Evolutionary conservation across 1,140 invertebrate species (phyloP).

Genomic region (Proctacanthus coquilletti): DNA sequence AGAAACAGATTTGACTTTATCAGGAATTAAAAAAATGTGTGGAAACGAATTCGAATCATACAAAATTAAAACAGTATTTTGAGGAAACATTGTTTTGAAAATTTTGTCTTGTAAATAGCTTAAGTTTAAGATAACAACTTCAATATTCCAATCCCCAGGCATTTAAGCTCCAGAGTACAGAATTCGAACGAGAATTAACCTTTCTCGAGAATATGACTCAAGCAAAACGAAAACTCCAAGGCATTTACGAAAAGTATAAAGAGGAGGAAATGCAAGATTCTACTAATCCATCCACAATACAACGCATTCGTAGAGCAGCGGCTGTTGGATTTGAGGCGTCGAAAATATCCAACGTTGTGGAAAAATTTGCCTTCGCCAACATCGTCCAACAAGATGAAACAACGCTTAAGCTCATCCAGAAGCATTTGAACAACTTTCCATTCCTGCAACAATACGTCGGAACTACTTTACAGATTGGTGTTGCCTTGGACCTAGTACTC

Average conservation of each 20-base stretch:
- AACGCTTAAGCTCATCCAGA: slow-evolving; percentile 12
- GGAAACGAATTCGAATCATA: too few relatives aligned
- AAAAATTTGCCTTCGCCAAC: slow-evolving; percentile 26
- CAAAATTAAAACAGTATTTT: too few relatives aligned
- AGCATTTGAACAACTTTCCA: slow-evolving; percentile 13
- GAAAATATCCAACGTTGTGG: slow-evolving; percentile 24
- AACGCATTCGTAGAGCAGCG: slow-evolving; percentile 22
- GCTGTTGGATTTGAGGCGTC: slow-evolving; percentile 20
- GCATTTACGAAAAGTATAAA: slow-evolving; percentile 19
- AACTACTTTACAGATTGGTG: slow-evolving; percentile 18
- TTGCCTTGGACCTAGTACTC: slow-evolving; percentile 21
- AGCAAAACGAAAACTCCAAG: slow-evolving; percentile 22
- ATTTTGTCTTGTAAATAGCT: background rate
- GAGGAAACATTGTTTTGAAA: too few relatives aligned
- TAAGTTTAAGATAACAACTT: background rate
- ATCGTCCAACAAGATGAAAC: slow-evolving; percentile 16
- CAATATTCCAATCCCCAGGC: slow-evolving; percentile 32
- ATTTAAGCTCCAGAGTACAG: slow-evolving; percentile 29
- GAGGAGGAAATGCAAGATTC: slow-evolving; percentile 9
- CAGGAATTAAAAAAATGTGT: too few relatives aligned
- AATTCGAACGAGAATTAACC: slow-evolving; percentile 27
- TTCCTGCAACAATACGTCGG: slow-evolving; percentile 21
- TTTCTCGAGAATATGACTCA: slow-evolving; percentile 31
- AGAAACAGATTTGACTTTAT: too few relatives aligned
- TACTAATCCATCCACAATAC: slow-evolving; percentile 14